Evolutionary conservation across 30 jellyfish, hydroid and myxozoan species (phyloP).

Genomic region (Hydractinia echinata): DNA sequence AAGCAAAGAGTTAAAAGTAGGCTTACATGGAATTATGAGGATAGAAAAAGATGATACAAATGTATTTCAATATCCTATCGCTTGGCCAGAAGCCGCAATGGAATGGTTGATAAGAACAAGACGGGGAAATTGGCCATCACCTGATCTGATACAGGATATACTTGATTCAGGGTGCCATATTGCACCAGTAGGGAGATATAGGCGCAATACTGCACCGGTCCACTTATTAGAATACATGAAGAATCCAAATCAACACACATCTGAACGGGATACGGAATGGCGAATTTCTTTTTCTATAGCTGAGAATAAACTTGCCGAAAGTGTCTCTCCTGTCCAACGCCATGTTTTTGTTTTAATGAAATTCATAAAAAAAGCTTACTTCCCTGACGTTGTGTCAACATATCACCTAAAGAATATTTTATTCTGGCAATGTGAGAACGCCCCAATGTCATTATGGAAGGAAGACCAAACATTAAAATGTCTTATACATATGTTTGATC

Average conservation of each 20-base stretch:
- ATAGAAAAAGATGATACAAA: conserved; percentile 21
- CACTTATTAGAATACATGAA: conserved; percentile 26
- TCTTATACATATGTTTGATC: conserved; percentile 22
- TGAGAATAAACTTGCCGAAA: conserved; percentile 34
- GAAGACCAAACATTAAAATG: conserved; percentile 11
- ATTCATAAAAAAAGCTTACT: conserved; percentile 28
- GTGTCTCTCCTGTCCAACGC: conserved; percentile 36
- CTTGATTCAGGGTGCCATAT: conserved; percentile 38
- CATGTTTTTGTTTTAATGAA: conserved; percentile 37
- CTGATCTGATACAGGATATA: conserved; percentile 30
- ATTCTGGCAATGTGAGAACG: conserved; percentile 32
- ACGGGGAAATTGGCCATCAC: conserved; percentile 29
- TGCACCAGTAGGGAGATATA: conserved; percentile 46
- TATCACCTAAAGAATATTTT: conserved; percentile 32
- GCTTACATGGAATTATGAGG: not conserved
- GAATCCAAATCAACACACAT: not conserved
- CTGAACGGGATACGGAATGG: conserved; percentile 29
- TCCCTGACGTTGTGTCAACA: conserved; percentile 25
- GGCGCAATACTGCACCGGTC: conserved; percentile 22
- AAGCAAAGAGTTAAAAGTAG: conserved; percentile 10
- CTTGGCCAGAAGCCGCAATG: conserved; percentile 49
- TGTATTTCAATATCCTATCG: conserved; percentile 36
- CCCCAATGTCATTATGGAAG: conserved; percentile 15
- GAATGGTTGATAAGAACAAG: conserved; percentile 37
- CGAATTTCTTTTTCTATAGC: conserved; percentile 40